phyloP scores from a whole-genome alignment of 1,140 invertebrate species.

The Apis cerana region DNA sequence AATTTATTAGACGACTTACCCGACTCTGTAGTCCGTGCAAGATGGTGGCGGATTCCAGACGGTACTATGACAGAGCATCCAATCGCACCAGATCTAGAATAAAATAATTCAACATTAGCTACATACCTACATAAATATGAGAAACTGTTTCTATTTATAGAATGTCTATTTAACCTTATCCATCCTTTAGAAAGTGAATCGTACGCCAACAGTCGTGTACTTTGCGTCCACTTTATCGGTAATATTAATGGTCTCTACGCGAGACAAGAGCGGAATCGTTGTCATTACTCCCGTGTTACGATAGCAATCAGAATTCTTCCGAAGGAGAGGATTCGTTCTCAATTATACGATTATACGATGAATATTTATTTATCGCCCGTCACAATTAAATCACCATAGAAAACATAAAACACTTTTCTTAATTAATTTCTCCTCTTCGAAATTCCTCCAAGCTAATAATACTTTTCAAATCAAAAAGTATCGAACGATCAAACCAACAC shows the following conservation, averaged over 20 bases:
- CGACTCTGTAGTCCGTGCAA: conserved; percentile 89
- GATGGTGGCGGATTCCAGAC: conserved; percentile 94
- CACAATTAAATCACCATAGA: too few relatives aligned
- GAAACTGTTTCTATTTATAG: conserved; percentile 57
- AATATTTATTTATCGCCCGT: too few relatives aligned
- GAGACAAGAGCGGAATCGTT: conserved; percentile 40
- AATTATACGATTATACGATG: neutral
- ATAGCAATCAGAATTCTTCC: conserved; percentile 48
- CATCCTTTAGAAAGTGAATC: conserved; percentile 58
- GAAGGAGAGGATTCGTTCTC: neutral
- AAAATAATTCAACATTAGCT: conserved; percentile 3
- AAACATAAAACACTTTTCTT: too few relatives aligned
- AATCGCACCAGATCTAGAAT: conserved; percentile 92
- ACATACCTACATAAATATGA: neutral
- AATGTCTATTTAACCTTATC: conserved; percentile 49
- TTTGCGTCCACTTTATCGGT: conserved; percentile 61
- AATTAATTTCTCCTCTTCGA: too few relatives aligned
- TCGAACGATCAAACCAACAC: too few relatives aligned
- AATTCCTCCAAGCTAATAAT: too few relatives aligned
- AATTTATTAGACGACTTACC: conserved; percentile 83
- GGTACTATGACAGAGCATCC: conserved; percentile 92
- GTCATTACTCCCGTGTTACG: conserved; percentile 54
- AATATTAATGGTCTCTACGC: conserved; percentile 68
- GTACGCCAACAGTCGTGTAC: conserved; percentile 49
- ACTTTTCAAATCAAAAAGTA: too few relatives aligned